Evolutionary conservation across 2,888 invertebrate genomes (phyloP).

Genomic region (Eudasyphora cyanicolor): DNA sequence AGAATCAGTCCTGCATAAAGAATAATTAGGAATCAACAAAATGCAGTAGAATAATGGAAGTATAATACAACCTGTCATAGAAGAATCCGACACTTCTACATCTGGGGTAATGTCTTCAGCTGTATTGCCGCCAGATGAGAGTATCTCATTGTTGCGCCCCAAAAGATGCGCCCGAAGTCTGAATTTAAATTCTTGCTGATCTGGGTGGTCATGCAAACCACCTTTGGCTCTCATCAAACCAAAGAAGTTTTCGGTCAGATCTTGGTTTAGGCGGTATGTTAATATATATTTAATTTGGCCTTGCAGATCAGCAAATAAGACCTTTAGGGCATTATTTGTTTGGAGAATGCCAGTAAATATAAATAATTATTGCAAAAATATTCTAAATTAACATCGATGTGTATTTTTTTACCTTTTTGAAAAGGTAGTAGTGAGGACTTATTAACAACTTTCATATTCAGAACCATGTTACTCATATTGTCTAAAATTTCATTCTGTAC

Average conservation of each 20-base stretch:
- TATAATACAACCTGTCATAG: not conserved
- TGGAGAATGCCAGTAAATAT: conserved; percentile 57
- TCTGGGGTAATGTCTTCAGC: conserved; percentile 1
- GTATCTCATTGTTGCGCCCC: conserved; percentile 14
- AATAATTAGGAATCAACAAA: not conserved
- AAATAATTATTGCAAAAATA: not conserved
- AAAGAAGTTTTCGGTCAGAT: conserved; percentile 58
- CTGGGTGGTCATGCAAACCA: conserved; percentile 52
- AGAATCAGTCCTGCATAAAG: not conserved
- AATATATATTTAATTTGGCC: conserved; percentile 38
- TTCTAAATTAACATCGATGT: not conserved
- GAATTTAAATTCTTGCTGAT: conserved; percentile 40
- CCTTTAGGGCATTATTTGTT: conserved; percentile 44
- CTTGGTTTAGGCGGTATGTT: conserved; percentile 55
- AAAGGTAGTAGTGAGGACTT: conserved; percentile 41
- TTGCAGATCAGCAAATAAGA: conserved; percentile 23
- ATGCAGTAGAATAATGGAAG: not conserved
- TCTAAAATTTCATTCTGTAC: conserved; percentile 48
- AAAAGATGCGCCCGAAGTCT: conserved; percentile 37
- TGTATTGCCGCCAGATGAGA: not conserved
- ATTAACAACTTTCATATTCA: conserved; percentile 45
- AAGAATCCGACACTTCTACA: not conserved
- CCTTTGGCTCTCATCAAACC: conserved; percentile 45
- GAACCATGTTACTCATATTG: conserved; percentile 51
- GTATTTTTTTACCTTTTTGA: conserved; percentile 47